Base-by-base conservation (phyloP, 2,888 invertebrate species). In the Dryobota labecula region DNA sequence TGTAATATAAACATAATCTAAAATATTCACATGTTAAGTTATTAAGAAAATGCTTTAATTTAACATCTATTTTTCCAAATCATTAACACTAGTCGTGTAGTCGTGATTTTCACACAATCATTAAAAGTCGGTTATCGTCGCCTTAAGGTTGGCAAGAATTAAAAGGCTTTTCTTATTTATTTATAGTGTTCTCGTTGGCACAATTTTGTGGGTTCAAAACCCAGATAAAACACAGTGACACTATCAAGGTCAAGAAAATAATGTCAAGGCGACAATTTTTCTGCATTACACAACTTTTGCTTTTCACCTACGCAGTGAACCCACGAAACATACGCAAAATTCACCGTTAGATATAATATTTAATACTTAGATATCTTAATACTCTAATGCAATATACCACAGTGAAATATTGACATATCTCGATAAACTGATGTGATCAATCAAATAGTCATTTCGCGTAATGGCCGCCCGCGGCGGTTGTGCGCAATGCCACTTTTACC, bases 391-490 rank as follows among this genome's bases (percentile, higher is more conserved):
- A 80, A 78, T 80, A 72, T 45, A 78, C 67, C 36, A 82, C 66
- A 66, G 18, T 73, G 65, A 73, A 73, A 69, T 72, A 83, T 86
- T 76, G 79, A 83, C 75, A 80, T 71, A 78, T 66, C 62, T 69
- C 74, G 68, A 78, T 74, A 80, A 74, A 67, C 63, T 56, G 24
- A 11, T 57, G n/a, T 58, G 73, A 85, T 85, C 83, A 73, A 86
- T 85, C 86, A 85, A 49, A 76, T 57, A 73, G 77, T 78, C 70
- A 75, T 81, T 80, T 73, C 70, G 65, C 67, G 51, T 84, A 86
- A 85, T 82, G 81, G 73, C 64, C 83, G 85, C 85, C 86, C 70
- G 86, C 65, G 75, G 85, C 74, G 72, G 8, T 38, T 15, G 27
- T 58, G 71, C 24, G 65, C 67, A 64, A 58, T 58, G 30, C 56